A percentile compares a stretch with the other conserved stretches of the same genome.
phyloP scores from a whole-genome alignment of 92 coral and sea anemone species.

The Actinostola sp. region DNA sequence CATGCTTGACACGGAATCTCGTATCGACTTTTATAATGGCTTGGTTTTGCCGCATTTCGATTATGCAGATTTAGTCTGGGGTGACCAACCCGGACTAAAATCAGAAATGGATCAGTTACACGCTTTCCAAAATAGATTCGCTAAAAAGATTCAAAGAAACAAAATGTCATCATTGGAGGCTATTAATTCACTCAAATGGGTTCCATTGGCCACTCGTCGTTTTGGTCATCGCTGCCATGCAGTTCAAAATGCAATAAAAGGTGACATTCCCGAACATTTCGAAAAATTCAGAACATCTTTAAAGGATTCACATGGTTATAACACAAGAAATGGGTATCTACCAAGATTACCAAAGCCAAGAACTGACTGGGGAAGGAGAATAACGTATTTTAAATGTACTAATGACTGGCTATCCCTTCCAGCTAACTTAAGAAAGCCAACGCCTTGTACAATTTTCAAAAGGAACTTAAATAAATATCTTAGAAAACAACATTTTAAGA shows the following conservation, averaged over 20 bases:
- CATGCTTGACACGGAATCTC: conserved; percentile 39
- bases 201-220: conserved; percentile 38
- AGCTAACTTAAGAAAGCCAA: no score
- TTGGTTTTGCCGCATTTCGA: conserved; percentile 47
- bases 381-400: no score
- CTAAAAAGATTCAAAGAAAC: conserved; percentile 35
- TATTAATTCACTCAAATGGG: conserved; percentile 16
- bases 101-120: conserved; percentile 55
- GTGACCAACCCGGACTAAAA: conserved; percentile 48
- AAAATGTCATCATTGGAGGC: conserved; percentile 45
- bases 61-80: conserved; percentile 42
- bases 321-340: no score
- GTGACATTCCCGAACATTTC: conserved; percentile 57
- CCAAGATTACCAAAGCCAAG: no score
- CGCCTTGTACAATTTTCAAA: no score
- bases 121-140: conserved; percentile 52
- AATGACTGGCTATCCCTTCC: no score
- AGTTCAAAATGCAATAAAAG: conserved; percentile 73
- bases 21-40: conserved; percentile 38
- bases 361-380: no score
- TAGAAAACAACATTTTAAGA: no score
- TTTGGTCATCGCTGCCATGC: conserved; percentile 46
- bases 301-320: no score
- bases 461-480: no score
- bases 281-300: conserved; percentile 2